These are phyloP conservation scores for Orgyia antiqua DNA, from an alignment of 2,888 invertebrate genomes.

Conservation along the genomic window DNA sequence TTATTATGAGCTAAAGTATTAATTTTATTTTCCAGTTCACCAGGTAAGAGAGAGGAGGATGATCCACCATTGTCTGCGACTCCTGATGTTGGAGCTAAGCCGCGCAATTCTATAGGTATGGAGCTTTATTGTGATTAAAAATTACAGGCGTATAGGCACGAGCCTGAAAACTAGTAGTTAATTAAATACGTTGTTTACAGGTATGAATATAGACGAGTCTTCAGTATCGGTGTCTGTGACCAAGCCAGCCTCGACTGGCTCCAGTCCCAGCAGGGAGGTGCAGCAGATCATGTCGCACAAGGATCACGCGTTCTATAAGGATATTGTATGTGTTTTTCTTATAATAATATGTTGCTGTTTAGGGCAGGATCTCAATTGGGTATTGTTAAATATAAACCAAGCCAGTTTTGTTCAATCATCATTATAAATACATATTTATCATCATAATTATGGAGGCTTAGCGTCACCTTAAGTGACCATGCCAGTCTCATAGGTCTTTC, in stretches of 20 bases:
- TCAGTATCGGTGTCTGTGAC: too few relatives aligned
- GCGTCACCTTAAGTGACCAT: too few relatives aligned
- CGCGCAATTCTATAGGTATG: slow-evolving; percentile 32
- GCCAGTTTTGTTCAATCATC: too few relatives aligned
- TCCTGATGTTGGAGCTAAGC: slow-evolving; percentile 45
- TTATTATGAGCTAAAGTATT: too few relatives aligned
- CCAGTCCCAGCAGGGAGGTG: slow-evolving; percentile 93
- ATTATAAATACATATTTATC: too few relatives aligned
- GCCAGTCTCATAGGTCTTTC: too few relatives aligned
- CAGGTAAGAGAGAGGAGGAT: slow-evolving; percentile 69
- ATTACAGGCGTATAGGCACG: background rate
- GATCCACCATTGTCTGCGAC: slow-evolving; percentile 60
- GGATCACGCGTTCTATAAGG: slow-evolving; percentile 48
- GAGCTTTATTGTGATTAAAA: background rate
- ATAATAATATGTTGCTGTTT: too few relatives aligned
- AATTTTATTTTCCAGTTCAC: slow-evolving; percentile 50
- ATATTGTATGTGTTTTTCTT: slow-evolving; percentile 3
- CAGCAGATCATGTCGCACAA: slow-evolving; percentile 89
- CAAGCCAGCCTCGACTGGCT: slow-evolving; percentile 86
- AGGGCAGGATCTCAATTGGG: too few relatives aligned
- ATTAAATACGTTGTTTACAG: too few relatives aligned
- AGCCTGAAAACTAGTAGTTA: background rate
- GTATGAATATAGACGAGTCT: too few relatives aligned
- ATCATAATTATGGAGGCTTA: too few relatives aligned
- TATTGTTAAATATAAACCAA: too few relatives aligned